A percentile compares a stretch with the other conserved stretches of the same genome.
These are phyloP conservation scores for Incurvaria masculella DNA, from an alignment of 2,888 invertebrate genomes.

Conservation along the genomic window DNA sequence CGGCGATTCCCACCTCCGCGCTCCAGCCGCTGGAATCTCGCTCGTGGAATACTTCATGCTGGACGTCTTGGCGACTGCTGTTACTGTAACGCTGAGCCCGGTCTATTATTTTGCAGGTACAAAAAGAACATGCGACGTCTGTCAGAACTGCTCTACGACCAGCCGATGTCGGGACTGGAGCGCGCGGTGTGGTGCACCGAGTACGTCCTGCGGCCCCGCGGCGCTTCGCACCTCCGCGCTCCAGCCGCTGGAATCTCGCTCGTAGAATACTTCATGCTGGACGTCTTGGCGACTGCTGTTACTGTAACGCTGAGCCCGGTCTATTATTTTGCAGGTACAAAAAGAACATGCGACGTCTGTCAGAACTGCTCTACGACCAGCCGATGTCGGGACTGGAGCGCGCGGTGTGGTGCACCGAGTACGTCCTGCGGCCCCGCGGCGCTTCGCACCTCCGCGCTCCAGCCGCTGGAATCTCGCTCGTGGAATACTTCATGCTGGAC, in stretches of 20 bases:
- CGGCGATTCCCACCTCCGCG: slow-evolving; percentile 41
- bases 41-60: slow-evolving; percentile 37
- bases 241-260: not conserved
- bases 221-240: slow-evolving; percentile 23
- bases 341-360: slow-evolving; percentile 1
- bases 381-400: slow-evolving; percentile 20
- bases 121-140: slow-evolving; percentile 2
- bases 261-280: slow-evolving; percentile 4
- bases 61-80: slow-evolving; percentile 21
- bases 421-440: slow-evolving; percentile 20
- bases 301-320: slow-evolving; percentile 9
- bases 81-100: slow-evolving; percentile 9
- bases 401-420: slow-evolving; percentile 25
- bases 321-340: slow-evolving; percentile 1
- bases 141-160: slow-evolving; percentile 19
- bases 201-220: slow-evolving; percentile 20
- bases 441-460: slow-evolving; percentile 23
- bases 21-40: slow-evolving; percentile 34
- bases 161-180: slow-evolving; percentile 20
- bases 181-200: slow-evolving; percentile 24
- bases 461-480: not conserved
- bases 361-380: slow-evolving; percentile 20
- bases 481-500: slow-evolving; percentile 5
- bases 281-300: slow-evolving; percentile 6
- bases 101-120: slow-evolving; percentile 3